Percentiles rank a stretch among this genome's conserved stretches.
Evolutionary conservation across 2,888 invertebrate genomes (phyloP).

Genomic region (Gisinianus flammeolus): DNA sequence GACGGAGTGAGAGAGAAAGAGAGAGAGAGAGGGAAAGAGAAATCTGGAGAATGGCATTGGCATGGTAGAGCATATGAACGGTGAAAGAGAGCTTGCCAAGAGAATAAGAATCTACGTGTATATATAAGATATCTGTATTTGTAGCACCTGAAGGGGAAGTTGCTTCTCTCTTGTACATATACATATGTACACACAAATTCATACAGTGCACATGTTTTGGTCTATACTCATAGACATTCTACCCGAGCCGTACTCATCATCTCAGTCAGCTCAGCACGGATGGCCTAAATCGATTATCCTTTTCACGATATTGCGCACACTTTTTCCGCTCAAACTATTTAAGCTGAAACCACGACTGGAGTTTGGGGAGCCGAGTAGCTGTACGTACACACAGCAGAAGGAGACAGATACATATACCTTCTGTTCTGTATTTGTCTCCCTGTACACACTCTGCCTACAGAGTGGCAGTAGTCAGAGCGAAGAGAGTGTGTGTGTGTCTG

Average conservation of each 20-base stretch:
- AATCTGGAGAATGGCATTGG: not conserved
- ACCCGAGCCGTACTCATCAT: conserved; percentile 17
- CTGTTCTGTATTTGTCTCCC: too few relatives aligned
- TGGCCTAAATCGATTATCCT: conserved; percentile 45
- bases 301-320: conserved; percentile 37
- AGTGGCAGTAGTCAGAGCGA: too few relatives aligned
- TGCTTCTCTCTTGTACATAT: too few relatives aligned
- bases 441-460: too few relatives aligned
- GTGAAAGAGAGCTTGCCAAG: not conserved
- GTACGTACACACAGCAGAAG: not conserved
- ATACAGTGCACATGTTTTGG: too few relatives aligned
- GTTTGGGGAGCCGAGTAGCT: too few relatives aligned
- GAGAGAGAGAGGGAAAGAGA: not conserved
- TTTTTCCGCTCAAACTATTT: conserved; percentile 37
- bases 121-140: too few relatives aligned
- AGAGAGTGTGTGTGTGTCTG: not conserved
- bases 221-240: not conserved
- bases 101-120: too few relatives aligned
- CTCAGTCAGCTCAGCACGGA: conserved; percentile 36
- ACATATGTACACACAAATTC: too few relatives aligned
- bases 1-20: not conserved
- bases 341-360: conserved; percentile 29
- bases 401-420: not conserved
- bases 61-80: not conserved
- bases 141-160: too few relatives aligned